Conservation (phyloP, 2,113 vertebrate genomes). For the Vulpes vulpes region DNA sequence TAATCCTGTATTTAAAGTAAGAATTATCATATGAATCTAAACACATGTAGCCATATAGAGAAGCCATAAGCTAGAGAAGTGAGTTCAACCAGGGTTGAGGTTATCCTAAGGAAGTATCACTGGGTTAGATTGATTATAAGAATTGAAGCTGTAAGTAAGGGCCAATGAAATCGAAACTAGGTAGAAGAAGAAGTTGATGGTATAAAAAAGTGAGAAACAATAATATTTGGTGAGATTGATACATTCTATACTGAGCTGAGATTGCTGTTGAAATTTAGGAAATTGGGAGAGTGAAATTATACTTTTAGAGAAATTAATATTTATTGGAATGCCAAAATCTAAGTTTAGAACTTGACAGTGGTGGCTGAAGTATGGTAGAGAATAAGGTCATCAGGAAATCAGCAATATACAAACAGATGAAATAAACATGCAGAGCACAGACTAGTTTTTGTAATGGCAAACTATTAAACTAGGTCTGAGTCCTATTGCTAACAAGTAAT, state of each 20-base stretch:
- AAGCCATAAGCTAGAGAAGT: not conserved
- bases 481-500: not conserved
- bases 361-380: not conserved
- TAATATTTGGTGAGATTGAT: not conserved
- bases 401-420: not conserved
- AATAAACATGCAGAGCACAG: not conserved
- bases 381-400: not conserved
- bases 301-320: not conserved
- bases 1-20: not conserved
- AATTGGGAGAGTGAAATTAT: not conserved
- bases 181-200: not conserved
- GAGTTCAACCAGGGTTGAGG: not conserved
- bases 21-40: not conserved
- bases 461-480: not conserved
- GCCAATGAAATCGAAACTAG: not conserved
- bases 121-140: not conserved
- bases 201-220: not conserved
- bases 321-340: not conserved
- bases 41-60: not conserved
- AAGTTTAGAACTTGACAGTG: not conserved
- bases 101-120: not conserved
- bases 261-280: not conserved
- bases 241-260: not conserved
- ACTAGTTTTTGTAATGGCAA: not conserved
- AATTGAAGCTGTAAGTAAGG: not conserved